phyloP scores from a whole-genome alignment of 2,888 invertebrate genomes.

The Ennomos fuscantarius region DNA sequence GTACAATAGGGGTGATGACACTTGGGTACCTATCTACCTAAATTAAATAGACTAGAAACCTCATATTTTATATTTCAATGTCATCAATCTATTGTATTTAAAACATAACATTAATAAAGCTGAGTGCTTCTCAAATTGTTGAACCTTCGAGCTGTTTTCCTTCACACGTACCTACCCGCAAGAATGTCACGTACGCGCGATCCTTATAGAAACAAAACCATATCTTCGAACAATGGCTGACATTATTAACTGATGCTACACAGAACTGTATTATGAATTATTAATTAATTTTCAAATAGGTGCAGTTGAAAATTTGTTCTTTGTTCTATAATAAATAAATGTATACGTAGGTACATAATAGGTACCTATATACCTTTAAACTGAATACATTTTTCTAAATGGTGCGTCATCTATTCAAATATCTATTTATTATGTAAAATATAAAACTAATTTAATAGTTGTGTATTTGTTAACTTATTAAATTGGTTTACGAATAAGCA shows the following conservation, averaged over 20 bases:
- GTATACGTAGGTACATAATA: no score
- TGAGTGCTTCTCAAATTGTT: not conserved
- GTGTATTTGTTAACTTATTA: no score
- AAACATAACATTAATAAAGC: no score
- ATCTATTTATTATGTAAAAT: not conserved
- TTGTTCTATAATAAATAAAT: not conserved
- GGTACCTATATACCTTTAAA: no score
- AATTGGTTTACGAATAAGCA: conserved; percentile 1
- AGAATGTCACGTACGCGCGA: conserved; percentile 28
- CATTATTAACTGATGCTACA: conserved; percentile 26
- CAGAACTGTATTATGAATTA: conserved; percentile 26
- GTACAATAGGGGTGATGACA: no score
- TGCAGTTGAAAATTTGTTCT: conserved; percentile 1
- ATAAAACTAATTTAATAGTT: no score
- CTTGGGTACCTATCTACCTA: no score
- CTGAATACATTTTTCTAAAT: no score
- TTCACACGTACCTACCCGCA: conserved; percentile 12
- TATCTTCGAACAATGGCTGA: conserved; percentile 34
- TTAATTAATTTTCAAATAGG: conserved; percentile 25
- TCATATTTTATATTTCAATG: no score
- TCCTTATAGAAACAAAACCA: conserved; percentile 33
- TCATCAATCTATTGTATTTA: no score
- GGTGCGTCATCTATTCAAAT: no score
- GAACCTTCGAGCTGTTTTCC: conserved; percentile 25
- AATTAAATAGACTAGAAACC: no score